Evolutionary conservation across 2,113 vertebrate genomes (phyloP), one percentile per base, ranked within the genome.

Genomic region (Mystacornis crossleyi): DNA sequence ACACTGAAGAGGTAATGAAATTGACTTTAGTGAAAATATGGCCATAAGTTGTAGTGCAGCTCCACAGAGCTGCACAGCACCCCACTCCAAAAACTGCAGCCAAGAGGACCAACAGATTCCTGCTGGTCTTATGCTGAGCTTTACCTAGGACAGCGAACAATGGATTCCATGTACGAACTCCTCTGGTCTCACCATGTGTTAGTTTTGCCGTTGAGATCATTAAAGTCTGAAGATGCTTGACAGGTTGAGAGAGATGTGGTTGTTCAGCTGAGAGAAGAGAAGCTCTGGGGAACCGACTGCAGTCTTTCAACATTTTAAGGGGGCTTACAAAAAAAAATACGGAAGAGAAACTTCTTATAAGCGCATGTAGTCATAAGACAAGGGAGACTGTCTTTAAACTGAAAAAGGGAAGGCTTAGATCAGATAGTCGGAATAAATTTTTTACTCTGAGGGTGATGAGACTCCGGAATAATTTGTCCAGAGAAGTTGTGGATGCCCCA

Each of bases 41-140:
- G 2, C 14, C 5, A 0, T 51, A 57, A 48, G 11, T 31, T 79
- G 18, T 15, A 72, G 19, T 34, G 61, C 20, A 71, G 26, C 4
- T 87, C 38, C 29, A 43, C 10, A 48, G 12, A 65, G 12, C 21
- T 48, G 20, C 36, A 15, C 4, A 16, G 6, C 9, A 23, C 3
- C 3, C 6, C 0, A 1, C 14, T 55, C 33, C 33, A 36, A 81
- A 81, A 84, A 58, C 19, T 62, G 29, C 43, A 48, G 3, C 13
- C 18, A 62, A 25, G 26, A n/a, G 14, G 7, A 36, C 13, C 12
- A 26, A 28, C 15, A 70, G 21, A 55, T 2, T 33, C 34, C 24
- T 66, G 10, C 15, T 14, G 0, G 0, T 25, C 16, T 33, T n/a
- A 10, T 0, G 0, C 16, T 69, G 24, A 67, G 47, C 14, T 70